Evolutionary conservation across 1,140 invertebrate species (phyloP), one percentile per base, ranked within the genome.

Genomic region (Lepidurus couesii): DNA sequence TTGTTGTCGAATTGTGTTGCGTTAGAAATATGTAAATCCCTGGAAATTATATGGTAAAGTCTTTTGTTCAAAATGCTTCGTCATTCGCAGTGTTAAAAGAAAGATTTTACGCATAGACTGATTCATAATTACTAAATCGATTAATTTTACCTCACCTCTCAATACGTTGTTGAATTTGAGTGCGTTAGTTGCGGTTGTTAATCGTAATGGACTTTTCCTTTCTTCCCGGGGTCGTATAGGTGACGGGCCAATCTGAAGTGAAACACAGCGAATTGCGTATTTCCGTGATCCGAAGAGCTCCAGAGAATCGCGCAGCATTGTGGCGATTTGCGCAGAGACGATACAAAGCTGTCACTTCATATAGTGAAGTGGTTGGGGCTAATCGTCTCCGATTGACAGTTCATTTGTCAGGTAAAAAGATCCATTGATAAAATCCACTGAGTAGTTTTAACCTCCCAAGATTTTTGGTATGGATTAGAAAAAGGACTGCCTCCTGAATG

Each of bases 201-300:
- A 34, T 73, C 34, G 73, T 26, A 26, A 8, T n/a, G 16, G 21
- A 44, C 42, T 21, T 4, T n/a, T 75, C 26, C 6, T 75, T 7
- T 16, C 26, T 21, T 75, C 10, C 16, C 13, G 75, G 34, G 10
- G 4, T 42, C 21, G 13, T n/a, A 2, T 8, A 79, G 78, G 78
- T 79, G 78, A 79, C 78, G 6, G 78, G 78, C 74, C 44, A 79
- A n/a, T 79, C 78, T 24, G 73, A 47, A 47, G 65, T 79, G 34
- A 75, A 79, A 7, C 74, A 44, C 73, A 44, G 65, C 13, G 73
- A 79, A n/a, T 26, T 79, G 44, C 42, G 73, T 7, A 75, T 75
- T 11, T 26, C 42, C 65, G 78, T 79, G 9, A 44, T 45, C 73
- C 43, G 24, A 44, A 74, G 78, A 45, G 24, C 78, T 3, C 47